Percentiles rank a stretch among this genome's conserved stretches.
Conservation (phyloP, 2,113 vertebrate species). For the Erythrocebus patas region DNA sequence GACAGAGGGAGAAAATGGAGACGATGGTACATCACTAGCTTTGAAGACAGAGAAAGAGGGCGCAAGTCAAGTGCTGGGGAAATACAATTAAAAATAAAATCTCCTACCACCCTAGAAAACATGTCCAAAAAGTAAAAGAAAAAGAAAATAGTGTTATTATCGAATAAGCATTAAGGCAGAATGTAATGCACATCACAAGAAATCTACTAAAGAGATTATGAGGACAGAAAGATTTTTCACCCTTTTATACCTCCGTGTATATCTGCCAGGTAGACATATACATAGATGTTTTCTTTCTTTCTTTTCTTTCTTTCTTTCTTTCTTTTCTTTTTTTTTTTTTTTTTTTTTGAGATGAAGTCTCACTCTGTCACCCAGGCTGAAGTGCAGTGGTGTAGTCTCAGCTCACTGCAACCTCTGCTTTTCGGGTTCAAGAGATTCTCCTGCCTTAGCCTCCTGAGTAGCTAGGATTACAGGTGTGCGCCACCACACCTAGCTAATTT, state of each 20-base stretch:
- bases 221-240: neutral
- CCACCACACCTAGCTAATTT: too few relatives aligned
- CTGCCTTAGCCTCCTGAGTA: too few relatives aligned
- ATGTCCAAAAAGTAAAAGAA: neutral
- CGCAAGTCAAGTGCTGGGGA: neutral
- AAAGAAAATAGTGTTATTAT: neutral
- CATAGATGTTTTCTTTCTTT: neutral
- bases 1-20: too few relatives aligned
- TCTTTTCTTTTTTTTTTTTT: too few relatives aligned
- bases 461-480: too few relatives aligned
- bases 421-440: too few relatives aligned
- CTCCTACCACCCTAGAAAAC: neutral
- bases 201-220: neutral
- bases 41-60: neutral
- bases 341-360: too few relatives aligned
- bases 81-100: neutral
- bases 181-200: neutral
- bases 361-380: too few relatives aligned
- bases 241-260: neutral
- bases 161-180: too few relatives aligned
- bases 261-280: neutral
- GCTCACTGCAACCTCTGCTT: too few relatives aligned
- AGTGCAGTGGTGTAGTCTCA: too few relatives aligned
- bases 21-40: neutral
- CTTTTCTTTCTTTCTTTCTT: too few relatives aligned